Conservation (phyloP, 1,140 invertebrate genomes). For the Stegodyphus mimosarum region DNA sequence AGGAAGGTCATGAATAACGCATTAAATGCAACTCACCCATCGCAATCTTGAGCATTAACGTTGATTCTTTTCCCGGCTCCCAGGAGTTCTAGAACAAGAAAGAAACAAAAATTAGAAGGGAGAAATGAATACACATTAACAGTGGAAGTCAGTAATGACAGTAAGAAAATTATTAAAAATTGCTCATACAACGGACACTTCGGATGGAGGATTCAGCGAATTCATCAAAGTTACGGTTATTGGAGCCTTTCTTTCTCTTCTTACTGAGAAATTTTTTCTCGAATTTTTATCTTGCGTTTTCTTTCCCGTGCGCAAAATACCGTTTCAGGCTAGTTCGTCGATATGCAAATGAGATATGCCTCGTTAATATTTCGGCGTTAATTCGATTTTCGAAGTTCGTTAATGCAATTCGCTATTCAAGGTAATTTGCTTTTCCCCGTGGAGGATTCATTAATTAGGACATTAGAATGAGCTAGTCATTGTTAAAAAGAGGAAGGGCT, state of each 20-base stretch:
- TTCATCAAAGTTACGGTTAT: too few relatives aligned
- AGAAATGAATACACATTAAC: slow-evolving; percentile 2
- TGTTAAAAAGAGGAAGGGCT: too few relatives aligned
- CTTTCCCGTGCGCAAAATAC: too few relatives aligned
- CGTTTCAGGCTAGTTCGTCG: not conserved
- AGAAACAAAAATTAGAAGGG: slow-evolving; percentile 14
- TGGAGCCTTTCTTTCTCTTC: too few relatives aligned
- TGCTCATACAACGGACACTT: too few relatives aligned
- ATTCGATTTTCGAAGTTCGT: slow-evolving; percentile 26
- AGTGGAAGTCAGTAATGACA: too few relatives aligned
- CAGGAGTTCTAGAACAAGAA: slow-evolving; percentile 46
- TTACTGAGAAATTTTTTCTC: too few relatives aligned
- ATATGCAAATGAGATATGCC: slow-evolving; percentile 40
- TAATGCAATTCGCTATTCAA: slow-evolving; percentile 26
- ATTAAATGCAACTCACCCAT: slow-evolving; percentile 54
- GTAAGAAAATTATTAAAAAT: too few relatives aligned
- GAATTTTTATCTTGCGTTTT: too few relatives aligned
- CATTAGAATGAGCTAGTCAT: not conserved
- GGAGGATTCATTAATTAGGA: not conserved
- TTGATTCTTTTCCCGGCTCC: slow-evolving; percentile 45
- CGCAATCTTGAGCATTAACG: slow-evolving; percentile 52
- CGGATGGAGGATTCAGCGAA: too few relatives aligned
- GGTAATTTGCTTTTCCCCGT: not conserved
- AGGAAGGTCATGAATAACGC: slow-evolving; percentile 14
- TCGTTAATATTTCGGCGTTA: slow-evolving; percentile 35